Conservation (phyloP, 2,113 vertebrate genomes). For the Myotis lucifugus region DNA sequence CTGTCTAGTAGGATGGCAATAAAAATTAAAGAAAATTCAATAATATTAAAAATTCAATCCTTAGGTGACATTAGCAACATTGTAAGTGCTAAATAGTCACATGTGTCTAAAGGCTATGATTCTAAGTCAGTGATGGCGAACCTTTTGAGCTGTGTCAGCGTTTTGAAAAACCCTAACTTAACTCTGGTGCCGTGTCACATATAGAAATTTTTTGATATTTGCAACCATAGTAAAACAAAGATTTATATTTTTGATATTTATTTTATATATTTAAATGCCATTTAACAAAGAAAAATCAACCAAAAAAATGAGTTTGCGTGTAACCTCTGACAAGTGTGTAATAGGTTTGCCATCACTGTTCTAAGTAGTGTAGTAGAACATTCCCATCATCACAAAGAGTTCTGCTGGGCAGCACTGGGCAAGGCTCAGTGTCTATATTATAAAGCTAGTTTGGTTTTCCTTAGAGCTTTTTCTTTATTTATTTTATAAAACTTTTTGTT, state of each 20-base stretch:
- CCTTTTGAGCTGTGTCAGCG: too few relatives aligned
- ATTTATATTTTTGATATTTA: too few relatives aligned
- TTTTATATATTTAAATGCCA: too few relatives aligned
- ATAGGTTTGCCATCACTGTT: too few relatives aligned
- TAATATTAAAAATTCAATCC: background rate
- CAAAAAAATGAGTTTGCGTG: too few relatives aligned
- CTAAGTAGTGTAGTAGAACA: background rate
- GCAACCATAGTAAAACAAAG: too few relatives aligned
- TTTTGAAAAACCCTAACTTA: too few relatives aligned
- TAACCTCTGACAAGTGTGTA: too few relatives aligned
- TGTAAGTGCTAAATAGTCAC: background rate
- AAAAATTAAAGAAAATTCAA: background rate
- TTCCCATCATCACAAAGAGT: background rate
- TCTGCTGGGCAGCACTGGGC: background rate
- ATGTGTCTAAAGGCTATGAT: background rate
- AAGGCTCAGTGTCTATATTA: background rate
- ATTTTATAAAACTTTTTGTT: background rate
- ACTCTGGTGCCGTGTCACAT: too few relatives aligned
- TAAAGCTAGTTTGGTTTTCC: background rate
- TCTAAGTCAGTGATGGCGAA: too few relatives aligned
- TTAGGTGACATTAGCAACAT: background rate
- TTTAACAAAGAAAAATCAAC: too few relatives aligned
- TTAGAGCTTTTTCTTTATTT: background rate
- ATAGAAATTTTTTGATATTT: too few relatives aligned
- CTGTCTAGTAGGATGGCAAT: background rate